phyloP scores from a whole-genome alignment of 1,140 invertebrate species.

The Periplaneta americana region DNA sequence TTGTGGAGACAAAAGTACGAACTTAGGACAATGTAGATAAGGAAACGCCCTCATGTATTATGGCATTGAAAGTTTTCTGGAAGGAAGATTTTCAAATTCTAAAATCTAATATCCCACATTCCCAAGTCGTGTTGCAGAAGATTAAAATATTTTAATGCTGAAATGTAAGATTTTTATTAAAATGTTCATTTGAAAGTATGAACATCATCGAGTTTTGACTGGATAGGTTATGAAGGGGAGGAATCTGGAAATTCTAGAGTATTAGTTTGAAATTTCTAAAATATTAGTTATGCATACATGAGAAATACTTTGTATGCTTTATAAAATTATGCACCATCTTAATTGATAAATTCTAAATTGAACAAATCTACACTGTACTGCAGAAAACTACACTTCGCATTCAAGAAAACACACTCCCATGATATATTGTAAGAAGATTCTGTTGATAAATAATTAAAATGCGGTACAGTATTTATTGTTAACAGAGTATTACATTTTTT shows the following conservation, averaged over 20 bases:
- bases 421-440: not conserved
- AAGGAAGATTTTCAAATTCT: not conserved
- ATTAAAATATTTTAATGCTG: not conserved
- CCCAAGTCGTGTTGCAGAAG: not conserved
- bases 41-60: not conserved
- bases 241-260: not conserved
- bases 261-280: not conserved
- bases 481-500: too few relatives aligned
- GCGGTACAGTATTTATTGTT: too few relatives aligned
- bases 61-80: not conserved
- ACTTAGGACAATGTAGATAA: not conserved
- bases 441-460: not conserved
- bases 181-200: too few relatives aligned
- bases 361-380: not conserved
- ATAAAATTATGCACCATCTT: not conserved
- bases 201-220: not conserved
- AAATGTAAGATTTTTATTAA: not conserved
- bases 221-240: not conserved
- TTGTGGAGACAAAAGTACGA: not conserved
- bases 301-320: not conserved
- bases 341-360: not conserved
- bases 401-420: not conserved
- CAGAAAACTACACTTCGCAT: not conserved
- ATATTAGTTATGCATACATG: too few relatives aligned
- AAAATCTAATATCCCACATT: not conserved